Evolutionary conservation across 2,888 invertebrate species (phyloP).

Genomic region (Elgonia sp.): DNA sequence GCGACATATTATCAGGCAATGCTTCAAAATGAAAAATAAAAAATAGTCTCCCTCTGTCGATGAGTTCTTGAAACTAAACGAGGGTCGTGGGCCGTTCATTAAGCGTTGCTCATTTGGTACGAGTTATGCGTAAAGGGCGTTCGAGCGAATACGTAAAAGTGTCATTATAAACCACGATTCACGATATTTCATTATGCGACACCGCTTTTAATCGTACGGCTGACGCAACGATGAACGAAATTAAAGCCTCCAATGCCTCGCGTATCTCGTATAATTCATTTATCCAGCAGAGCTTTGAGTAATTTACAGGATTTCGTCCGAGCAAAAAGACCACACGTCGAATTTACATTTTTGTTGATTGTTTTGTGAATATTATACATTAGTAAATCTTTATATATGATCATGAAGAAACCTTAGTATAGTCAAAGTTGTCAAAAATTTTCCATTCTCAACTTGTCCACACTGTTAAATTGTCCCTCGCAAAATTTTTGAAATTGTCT

Average conservation of each 20-base stretch:
- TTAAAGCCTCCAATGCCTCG: slow-evolving; percentile 56
- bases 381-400: no score
- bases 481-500: no score
- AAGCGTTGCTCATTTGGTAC: slow-evolving; percentile 55
- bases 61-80: slow-evolving; percentile 52
- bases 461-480: no score
- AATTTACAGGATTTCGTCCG: slow-evolving; percentile 57
- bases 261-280: slow-evolving; percentile 66
- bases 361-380: no score
- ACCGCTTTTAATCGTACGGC: slow-evolving; percentile 60
- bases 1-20: slow-evolving; percentile 53
- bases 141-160: slow-evolving; percentile 63
- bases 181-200: slow-evolving; percentile 71
- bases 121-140: slow-evolving; percentile 57
- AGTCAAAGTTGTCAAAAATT: no score
- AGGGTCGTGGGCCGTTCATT: slow-evolving; percentile 59
- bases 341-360: slow-evolving; percentile 23
- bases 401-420: no score
- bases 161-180: slow-evolving; percentile 66
- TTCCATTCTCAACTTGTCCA: no score
- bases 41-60: slow-evolving; percentile 42
- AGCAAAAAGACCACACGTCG: slow-evolving; percentile 27
- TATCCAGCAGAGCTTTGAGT: slow-evolving; percentile 55
- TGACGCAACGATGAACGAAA: slow-evolving; percentile 60
- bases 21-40: slow-evolving; percentile 50